Evolutionary conservation across 2,797 vertebrate genomes (phyloP).

Genomic region (Cuniculus paca): DNA sequence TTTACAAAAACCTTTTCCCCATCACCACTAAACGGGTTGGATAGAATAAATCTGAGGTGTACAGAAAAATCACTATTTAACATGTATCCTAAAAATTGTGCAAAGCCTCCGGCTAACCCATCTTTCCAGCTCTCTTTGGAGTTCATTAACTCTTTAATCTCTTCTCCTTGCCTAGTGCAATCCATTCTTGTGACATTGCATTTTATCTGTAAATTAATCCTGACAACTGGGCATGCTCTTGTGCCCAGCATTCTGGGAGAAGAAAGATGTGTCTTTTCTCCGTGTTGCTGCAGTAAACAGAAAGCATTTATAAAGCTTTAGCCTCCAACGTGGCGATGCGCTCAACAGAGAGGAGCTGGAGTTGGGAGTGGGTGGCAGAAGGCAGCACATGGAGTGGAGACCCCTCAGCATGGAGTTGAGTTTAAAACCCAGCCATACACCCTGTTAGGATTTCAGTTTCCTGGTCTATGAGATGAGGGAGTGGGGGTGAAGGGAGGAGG

Average conservation of each 20-base stretch:
- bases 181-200: not conserved
- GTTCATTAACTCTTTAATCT: constrained; percentile 6
- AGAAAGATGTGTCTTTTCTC: not conserved
- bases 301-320: constrained; percentile 11
- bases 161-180: not conserved
- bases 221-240: constrained; percentile 13
- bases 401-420: not conserved
- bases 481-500: not conserved
- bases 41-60: constrained; percentile 36
- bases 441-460: not conserved
- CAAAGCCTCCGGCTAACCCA: not conserved
- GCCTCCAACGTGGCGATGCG: not conserved
- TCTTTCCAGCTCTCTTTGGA: constrained; percentile 3
- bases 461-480: not conserved
- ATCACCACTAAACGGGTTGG: not conserved
- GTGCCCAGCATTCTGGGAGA: not conserved
- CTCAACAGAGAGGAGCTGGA: not conserved
- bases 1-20: not conserved
- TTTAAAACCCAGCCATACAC: not conserved
- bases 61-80: not conserved
- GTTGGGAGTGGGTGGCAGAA: not conserved
- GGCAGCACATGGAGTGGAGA: not conserved
- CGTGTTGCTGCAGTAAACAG: constrained; percentile 44
- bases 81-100: not conserved
- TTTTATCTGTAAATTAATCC: constrained; percentile 39